Evolutionary conservation across 2,888 invertebrate genomes (phyloP).

Genomic region (Thera britannica): DNA sequence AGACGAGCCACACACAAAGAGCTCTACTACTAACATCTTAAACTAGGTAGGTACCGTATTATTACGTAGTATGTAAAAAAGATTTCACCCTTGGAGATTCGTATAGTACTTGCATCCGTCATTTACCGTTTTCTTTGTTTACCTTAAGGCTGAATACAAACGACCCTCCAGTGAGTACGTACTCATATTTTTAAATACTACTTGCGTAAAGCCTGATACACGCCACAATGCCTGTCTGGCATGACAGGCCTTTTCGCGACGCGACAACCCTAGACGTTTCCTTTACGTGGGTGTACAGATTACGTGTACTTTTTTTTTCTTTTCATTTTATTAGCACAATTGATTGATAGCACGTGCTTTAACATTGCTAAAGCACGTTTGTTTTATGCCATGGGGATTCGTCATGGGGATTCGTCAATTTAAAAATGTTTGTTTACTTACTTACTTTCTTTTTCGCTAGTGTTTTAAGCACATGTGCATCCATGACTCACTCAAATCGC

Average conservation of each 20-base stretch:
- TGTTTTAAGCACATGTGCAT: no score
- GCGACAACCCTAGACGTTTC: constrained; percentile 64
- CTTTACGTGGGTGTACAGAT: constrained; percentile 54
- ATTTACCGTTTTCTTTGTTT: constrained; percentile 2
- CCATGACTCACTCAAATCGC: no score
- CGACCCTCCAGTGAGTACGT: constrained; percentile 21
- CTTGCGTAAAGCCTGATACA: constrained; percentile 27
- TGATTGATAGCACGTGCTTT: no score
- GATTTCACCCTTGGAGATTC: not conserved
- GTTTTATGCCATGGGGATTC: no score
- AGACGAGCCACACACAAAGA: no score
- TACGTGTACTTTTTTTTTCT: constrained; percentile 13
- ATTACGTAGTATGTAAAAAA: not conserved
- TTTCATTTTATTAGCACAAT: not conserved
- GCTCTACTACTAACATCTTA: no score
- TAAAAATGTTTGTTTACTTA: no score
- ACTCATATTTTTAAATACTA: constrained; percentile 40
- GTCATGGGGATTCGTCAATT: no score
- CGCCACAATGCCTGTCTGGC: constrained; percentile 59
- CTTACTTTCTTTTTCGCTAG: no score
- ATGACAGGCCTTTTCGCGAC: constrained; percentile 73
- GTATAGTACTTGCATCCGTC: not conserved
- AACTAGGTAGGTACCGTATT: no score
- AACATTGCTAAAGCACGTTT: no score
- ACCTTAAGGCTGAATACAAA: constrained; percentile 12